These are phyloP conservation scores for Drosophila serrata DNA, from an alignment of 1,140 invertebrate species.

Conservation along the genomic window DNA sequence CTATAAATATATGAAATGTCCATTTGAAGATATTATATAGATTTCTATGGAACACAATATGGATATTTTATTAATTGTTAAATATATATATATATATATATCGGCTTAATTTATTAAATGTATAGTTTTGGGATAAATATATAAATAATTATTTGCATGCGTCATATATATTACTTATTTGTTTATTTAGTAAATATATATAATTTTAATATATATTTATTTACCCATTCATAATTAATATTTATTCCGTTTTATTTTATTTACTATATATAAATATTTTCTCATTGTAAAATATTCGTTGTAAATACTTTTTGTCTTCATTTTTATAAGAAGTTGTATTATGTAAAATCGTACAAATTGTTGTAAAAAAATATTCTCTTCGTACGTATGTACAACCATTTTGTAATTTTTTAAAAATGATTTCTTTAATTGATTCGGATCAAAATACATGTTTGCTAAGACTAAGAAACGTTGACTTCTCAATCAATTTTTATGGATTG, in stretches of 20 bases:
- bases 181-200: conserved; percentile 7
- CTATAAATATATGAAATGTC: conserved; percentile 66
- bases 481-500: background rate
- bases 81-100: conserved; percentile 14
- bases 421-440: conserved; percentile 2
- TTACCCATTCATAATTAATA: conserved; percentile 8
- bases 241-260: conserved; percentile 3
- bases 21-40: conserved; percentile 61
- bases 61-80: conserved; percentile 67
- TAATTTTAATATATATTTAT: conserved; percentile 19
- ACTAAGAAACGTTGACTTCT: background rate
- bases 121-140: conserved; percentile 29
- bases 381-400: conserved; percentile 36
- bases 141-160: conserved; percentile 39
- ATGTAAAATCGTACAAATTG: conserved; percentile 68
- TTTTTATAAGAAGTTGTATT: conserved; percentile 52
- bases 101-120: conserved; percentile 13
- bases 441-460: background rate
- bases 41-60: conserved; percentile 73
- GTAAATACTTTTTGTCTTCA: conserved; percentile 62
- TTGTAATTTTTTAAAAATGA: conserved; percentile 16
- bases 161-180: conserved; percentile 3
- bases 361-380: conserved; percentile 68
- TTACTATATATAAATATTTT: conserved; percentile 19
- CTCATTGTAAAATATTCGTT: conserved; percentile 74